Evolutionary conservation across 2,797 vertebrate genomes (phyloP), one percentile per base, ranked within the genome.

Genomic region (Capromys pilorides): DNA sequence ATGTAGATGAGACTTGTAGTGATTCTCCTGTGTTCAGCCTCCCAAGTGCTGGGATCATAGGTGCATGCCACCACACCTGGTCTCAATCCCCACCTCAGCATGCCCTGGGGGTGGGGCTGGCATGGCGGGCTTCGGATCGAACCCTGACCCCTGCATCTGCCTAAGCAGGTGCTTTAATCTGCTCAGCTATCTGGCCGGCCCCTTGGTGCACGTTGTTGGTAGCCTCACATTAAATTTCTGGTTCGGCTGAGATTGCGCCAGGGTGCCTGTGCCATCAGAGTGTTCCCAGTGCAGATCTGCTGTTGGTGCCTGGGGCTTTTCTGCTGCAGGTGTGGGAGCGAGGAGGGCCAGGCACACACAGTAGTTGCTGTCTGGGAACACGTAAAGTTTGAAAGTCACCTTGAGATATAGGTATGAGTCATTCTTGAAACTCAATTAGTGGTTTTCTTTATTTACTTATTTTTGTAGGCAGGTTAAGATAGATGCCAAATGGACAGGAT

Each of bases 401-500:
- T 97, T 97, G 90, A 61, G 66, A 33, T 39, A 31, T n/a, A 92
- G 95, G 66, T 45, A n/a, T 75, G 93, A 96, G 71, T 92, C 78
- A 79, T 96, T 96, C 61, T 62, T 66, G 88, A 97, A 95, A 87
- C 71, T 92, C 88, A 93, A 51, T 97, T 96, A 96, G 93, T 93
- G 92, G 89, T 13, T 90, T 88, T 79, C 54, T 92, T 92, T 54
- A 31, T 12, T 18, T 62, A 57, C 16, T 57, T 57, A 57, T 57
- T 28, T 51, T 39, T 33, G 49, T 33, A 83, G 96, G 89, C 90
- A 84, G 51, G 49, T 86, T 64, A 79, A 90, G 64, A 78, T 71
- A 79, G 92, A 92, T 11, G 93, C 94, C 84, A 97, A 94, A 94
- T 96, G 96, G 92, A 96, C 94, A 96, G 88, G 96, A 96, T 96